Conservation (phyloP, 2,888 invertebrate genomes). For the Scaptomyza polygonia region DNA sequence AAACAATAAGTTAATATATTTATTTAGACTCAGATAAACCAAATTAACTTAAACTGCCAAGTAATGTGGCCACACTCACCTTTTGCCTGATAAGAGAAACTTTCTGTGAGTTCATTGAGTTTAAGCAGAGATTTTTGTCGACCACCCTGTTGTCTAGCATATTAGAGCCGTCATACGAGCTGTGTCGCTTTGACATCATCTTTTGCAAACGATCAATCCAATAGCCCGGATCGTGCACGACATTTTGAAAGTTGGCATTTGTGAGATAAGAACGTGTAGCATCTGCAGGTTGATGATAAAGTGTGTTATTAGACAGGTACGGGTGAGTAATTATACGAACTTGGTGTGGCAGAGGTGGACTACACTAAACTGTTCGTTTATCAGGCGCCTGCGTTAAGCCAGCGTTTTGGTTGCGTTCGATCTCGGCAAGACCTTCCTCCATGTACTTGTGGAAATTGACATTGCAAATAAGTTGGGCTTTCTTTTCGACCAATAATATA, state of each 20-base stretch:
- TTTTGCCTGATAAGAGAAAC: conserved; percentile 82
- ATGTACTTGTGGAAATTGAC: conserved; percentile 84
- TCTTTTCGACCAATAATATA: too few relatives aligned
- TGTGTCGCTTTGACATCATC: conserved; percentile 74
- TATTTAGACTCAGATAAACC: background rate
- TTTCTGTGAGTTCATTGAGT: conserved; percentile 82
- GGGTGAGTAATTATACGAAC: conserved; percentile 39
- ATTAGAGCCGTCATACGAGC: conserved; percentile 70
- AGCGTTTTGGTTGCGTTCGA: conserved; percentile 76
- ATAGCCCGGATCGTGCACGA: conserved; percentile 81
- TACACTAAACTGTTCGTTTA: conserved; percentile 68
- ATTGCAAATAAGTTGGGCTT: too few relatives aligned
- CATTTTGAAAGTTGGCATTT: conserved; percentile 72
- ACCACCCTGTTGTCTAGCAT: conserved; percentile 83
- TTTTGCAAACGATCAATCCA: conserved; percentile 84
- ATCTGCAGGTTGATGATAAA: conserved; percentile 58
- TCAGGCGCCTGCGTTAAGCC: conserved; percentile 53
- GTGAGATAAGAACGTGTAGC: conserved; percentile 78
- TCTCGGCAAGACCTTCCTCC: conserved; percentile 84
- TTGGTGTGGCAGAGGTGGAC: conserved; percentile 6
- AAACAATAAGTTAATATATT: background rate
- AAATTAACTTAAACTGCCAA: background rate
- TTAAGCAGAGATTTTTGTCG: conserved; percentile 84
- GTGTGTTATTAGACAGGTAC: conserved; percentile 51
- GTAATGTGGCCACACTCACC: conserved; percentile 60